These are phyloP conservation scores for Lathamus discolor DNA, from an alignment of 2,113 vertebrate species.

Conservation along the genomic window DNA sequence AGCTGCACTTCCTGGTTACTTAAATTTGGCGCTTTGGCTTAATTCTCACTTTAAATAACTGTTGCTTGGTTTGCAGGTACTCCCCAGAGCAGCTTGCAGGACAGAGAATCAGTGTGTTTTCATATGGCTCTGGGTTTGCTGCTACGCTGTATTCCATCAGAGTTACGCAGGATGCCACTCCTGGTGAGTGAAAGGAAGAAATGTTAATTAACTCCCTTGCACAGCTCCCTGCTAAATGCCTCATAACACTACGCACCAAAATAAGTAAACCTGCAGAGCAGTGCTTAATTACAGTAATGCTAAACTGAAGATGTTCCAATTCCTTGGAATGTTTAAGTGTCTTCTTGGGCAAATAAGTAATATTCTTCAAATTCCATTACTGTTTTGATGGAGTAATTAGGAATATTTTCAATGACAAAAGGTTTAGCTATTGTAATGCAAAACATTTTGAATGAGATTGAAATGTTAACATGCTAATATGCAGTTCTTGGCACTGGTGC, in stretches of 20 bases:
- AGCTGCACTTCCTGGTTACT: neutral
- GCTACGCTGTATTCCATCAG: conserved; percentile 91
- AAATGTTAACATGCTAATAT: neutral
- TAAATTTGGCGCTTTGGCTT: neutral
- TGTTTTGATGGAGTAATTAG: neutral
- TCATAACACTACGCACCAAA: neutral
- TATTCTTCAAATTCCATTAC: neutral
- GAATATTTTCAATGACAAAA: neutral
- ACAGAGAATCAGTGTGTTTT: conserved; percentile 91
- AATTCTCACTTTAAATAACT: neutral
- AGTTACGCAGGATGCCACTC: conserved; percentile 93
- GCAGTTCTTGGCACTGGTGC: neutral
- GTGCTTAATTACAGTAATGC: neutral
- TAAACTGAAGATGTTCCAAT: neutral
- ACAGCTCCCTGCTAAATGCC: rapidly evolving
- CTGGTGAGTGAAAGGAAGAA: conserved; percentile 76
- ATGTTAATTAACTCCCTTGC: too few species aligned
- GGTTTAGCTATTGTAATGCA: neutral
- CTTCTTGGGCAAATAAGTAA: neutral
- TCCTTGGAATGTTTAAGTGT: neutral
- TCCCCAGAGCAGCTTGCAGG: conserved; percentile 85
- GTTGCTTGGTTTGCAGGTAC: conserved; percentile 70
- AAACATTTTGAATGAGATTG: neutral
- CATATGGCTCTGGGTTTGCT: conserved; percentile 96
- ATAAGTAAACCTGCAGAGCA: neutral